Conservation (phyloP, 2,113 vertebrate genomes). For the Coregonus clupeaformis region DNA sequence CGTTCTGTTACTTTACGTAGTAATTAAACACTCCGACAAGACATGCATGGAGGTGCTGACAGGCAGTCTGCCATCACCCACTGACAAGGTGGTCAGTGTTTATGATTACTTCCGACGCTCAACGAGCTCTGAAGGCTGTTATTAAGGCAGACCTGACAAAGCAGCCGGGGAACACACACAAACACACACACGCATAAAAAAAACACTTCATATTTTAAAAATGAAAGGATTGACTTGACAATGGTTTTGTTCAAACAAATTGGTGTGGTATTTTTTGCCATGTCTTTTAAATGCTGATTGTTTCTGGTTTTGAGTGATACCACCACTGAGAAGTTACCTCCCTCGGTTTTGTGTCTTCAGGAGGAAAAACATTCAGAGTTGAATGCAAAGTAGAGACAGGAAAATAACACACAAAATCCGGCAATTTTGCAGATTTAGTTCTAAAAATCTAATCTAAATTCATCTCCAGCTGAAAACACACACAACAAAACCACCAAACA, state of each 20-base stretch:
- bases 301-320: too few species aligned
- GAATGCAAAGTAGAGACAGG: background rate
- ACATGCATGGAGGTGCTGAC: too few species aligned
- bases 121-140: slow-evolving; percentile 60
- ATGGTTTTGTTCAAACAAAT: too few species aligned
- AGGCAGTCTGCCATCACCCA: slow-evolving; percentile 33
- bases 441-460: background rate
- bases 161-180: slow-evolving; percentile 9
- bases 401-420: background rate
- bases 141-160: slow-evolving; percentile 49
- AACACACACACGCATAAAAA: background rate
- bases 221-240: too few species aligned
- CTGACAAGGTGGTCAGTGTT: slow-evolving; percentile 76
- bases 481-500: background rate
- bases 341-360: too few species aligned
- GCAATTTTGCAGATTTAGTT: background rate
- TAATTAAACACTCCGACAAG: slow-evolving; percentile 88
- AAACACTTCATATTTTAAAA: too few species aligned
- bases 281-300: too few species aligned
- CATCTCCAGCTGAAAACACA: background rate
- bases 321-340: too few species aligned
- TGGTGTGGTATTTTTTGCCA: too few species aligned
- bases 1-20: slow-evolving; percentile 57
- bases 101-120: slow-evolving; percentile 70
- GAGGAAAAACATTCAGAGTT: background rate